Conservation (phyloP, 1,140 invertebrate species). For the Aricia agestis region DNA sequence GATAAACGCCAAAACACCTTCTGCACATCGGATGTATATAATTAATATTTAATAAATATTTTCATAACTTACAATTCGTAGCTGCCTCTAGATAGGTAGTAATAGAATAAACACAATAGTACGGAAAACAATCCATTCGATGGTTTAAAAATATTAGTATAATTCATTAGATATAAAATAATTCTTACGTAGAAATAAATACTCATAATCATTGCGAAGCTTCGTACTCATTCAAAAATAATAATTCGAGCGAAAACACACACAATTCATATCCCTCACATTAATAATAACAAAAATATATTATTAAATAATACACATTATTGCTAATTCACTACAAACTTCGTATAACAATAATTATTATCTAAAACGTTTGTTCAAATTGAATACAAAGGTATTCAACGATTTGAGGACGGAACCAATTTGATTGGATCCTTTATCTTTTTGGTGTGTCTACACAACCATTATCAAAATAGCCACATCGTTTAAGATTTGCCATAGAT, state of each 20-base stretch:
- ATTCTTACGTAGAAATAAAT: neutral
- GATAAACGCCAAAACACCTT: too few species aligned
- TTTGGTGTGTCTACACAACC: too few species aligned
- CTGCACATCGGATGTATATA: too few species aligned
- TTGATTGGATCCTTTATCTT: neutral
- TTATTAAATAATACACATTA: conserved; percentile 35
- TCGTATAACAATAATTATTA: conserved; percentile 28
- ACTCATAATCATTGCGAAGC: neutral
- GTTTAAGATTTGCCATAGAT: too few species aligned
- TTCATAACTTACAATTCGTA: too few species aligned
- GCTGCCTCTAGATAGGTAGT: too few species aligned
- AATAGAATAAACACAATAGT: too few species aligned
- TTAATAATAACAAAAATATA: conserved; percentile 41
- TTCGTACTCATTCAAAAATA: conserved; percentile 14
- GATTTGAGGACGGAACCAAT: neutral
- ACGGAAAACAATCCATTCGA: too few species aligned
- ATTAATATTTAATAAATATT: too few species aligned
- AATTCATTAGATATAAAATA: neutral
- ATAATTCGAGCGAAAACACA: conserved; percentile 44
- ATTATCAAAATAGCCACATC: too few species aligned
- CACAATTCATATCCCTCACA: conserved; percentile 31
- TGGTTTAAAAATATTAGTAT: too few species aligned
- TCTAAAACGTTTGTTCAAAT: conserved; percentile 29
- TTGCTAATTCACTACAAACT: conserved; percentile 33
- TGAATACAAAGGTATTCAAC: conserved; percentile 18